These are phyloP conservation scores for Mohoua ochrocephala DNA, from an alignment of 2,113 vertebrate species.

Conservation along the genomic window DNA sequence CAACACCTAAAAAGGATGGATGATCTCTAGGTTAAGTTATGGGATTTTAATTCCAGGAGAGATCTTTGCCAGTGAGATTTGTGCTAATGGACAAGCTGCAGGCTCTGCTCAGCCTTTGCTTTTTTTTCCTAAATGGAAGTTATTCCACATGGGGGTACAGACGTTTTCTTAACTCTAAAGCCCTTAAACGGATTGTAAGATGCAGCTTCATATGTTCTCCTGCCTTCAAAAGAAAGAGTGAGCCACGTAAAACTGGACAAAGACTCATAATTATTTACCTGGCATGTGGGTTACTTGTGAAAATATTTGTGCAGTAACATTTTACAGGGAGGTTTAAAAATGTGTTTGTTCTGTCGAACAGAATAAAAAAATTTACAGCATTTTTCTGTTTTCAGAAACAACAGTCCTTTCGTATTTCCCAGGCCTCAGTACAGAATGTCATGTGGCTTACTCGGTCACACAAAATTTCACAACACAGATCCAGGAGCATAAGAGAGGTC, in stretches of 20 bases:
- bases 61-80: neutral
- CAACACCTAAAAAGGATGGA: neutral
- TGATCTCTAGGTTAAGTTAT: neutral
- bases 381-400: conserved; percentile 62
- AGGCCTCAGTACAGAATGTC: neutral
- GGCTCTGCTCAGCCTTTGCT: neutral
- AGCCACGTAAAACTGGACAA: neutral
- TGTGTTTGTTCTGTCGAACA: conserved; percentile 39
- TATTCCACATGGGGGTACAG: neutral
- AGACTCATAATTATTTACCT: conserved; percentile 8
- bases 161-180: neutral
- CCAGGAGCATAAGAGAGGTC: conserved; percentile 2
- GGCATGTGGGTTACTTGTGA: neutral
- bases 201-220: neutral
- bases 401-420: conserved; percentile 20
- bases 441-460: neutral
- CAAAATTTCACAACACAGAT: conserved; percentile 6
- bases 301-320: conserved; percentile 45
- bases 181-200: neutral
- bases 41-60: neutral
- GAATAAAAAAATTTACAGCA: conserved; percentile 49
- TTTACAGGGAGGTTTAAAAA: conserved; percentile 38
- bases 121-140: neutral
- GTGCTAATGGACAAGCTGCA: neutral
- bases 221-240: neutral